A percentile compares a stretch with the other conserved stretches of the same genome.
Conservation (phyloP, 2,113 vertebrate species). For the Bos javanicus region DNA sequence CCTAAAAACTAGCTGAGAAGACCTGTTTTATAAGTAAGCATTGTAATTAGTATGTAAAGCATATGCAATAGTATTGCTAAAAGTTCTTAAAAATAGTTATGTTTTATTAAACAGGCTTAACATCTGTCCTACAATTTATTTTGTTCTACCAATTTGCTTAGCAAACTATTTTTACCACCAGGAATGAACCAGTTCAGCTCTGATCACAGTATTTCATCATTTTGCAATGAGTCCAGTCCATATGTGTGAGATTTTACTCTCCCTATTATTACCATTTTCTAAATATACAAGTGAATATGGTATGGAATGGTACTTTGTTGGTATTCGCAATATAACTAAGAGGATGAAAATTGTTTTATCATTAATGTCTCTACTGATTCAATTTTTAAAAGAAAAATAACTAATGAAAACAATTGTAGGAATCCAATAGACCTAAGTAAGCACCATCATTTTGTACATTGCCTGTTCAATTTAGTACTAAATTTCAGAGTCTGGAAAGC, state of each 20-base stretch:
- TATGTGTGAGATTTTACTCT: neutral
- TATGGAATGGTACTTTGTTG: neutral
- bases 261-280: neutral
- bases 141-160: conserved; percentile 42
- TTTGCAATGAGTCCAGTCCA: neutral
- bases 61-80: conserved; percentile 34
- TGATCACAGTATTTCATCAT: neutral
- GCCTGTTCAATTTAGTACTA: conserved; percentile 56
- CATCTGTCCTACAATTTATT: conserved; percentile 44
- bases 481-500: conserved; percentile 59
- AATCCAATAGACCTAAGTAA: neutral
- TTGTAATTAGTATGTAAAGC: conserved; percentile 56
- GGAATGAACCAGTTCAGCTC: conserved; percentile 18
- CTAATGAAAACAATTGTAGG: conserved; percentile 27
- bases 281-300: neutral
- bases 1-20: conserved; percentile 34
- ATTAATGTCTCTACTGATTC: neutral
- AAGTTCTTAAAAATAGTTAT: conserved; percentile 28
- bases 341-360: neutral
- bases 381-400: neutral
- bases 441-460: conserved; percentile 42
- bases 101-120: conserved; percentile 54
- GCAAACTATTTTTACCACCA: conserved; percentile 30
- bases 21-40: conserved; percentile 50
- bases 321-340: conserved; percentile 18